phyloP scores from a whole-genome alignment of 2,113 vertebrate species.

The Chrysemys picta region DNA sequence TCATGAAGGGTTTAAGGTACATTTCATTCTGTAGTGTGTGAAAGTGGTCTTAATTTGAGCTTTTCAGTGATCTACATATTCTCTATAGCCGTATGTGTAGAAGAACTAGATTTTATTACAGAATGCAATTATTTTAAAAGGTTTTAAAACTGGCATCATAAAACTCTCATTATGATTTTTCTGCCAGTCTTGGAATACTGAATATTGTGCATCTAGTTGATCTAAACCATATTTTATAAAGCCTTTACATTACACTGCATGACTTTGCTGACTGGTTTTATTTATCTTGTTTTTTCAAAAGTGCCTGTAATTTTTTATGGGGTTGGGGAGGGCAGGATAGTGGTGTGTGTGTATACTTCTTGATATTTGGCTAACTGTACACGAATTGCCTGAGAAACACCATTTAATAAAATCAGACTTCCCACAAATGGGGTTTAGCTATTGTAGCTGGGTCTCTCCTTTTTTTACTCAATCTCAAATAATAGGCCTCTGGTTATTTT shows the following conservation, averaged over 20 bases:
- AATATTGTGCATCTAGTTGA: conserved; percentile 18
- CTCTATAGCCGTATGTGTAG: not conserved
- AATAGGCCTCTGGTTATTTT: conserved; percentile 86
- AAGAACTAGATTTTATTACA: not conserved
- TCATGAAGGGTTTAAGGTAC: not conserved
- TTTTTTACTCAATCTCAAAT: conserved; percentile 79
- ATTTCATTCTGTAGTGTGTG: not conserved
- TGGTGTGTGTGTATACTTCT: conserved; percentile 41
- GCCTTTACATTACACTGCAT: conserved; percentile 61
- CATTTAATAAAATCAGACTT: conserved; percentile 44
- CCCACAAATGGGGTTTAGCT: conserved; percentile 77
- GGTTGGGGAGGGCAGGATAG: conserved; percentile 26
- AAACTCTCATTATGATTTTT: conserved; percentile 13
- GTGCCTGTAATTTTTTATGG: conserved; percentile 63
- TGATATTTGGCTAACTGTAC: conserved; percentile 22
- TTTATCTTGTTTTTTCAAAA: conserved; percentile 32
- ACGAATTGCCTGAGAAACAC: conserved; percentile 73
- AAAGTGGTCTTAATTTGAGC: not conserved
- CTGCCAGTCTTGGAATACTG: conserved; percentile 23
- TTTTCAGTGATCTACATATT: not conserved
- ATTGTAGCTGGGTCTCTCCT: conserved; percentile 72
- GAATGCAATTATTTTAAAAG: not conserved
- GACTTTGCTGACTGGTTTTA: conserved; percentile 63
- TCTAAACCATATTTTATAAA: conserved; percentile 37
- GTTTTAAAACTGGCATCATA: conserved; percentile 1